Conservation (phyloP, 2,113 vertebrate species). For the Agapornis roseicollis region DNA sequence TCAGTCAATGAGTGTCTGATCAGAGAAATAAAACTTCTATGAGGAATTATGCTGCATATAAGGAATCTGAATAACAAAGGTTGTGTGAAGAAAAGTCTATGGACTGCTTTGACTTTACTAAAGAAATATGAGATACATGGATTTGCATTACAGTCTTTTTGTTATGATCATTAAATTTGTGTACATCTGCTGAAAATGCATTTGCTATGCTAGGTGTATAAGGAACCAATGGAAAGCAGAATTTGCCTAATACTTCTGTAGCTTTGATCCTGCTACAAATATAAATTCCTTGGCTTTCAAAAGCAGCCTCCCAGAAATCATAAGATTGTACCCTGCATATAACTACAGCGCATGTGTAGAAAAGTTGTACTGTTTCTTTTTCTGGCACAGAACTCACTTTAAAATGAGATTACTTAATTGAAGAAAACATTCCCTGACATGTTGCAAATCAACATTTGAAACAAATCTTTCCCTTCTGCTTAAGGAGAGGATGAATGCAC, state of each 20-base stretch:
- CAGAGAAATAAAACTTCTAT: background rate
- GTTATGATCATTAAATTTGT: conserved; percentile 5
- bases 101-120: background rate
- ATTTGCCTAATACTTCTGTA: conserved; percentile 26
- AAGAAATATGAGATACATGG: background rate
- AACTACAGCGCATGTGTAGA: background rate
- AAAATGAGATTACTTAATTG: conserved; percentile 75
- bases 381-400: conserved; percentile 60
- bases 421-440: conserved; percentile 74
- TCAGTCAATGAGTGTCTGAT: background rate
- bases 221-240: background rate
- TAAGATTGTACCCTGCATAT: background rate
- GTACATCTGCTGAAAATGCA: background rate
- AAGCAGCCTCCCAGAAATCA: conserved; percentile 55
- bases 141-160: background rate
- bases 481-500: conserved; percentile 47
- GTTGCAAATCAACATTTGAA: conserved; percentile 71
- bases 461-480: conserved; percentile 64
- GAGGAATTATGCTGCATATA: background rate
- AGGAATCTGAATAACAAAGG: background rate
- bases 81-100: background rate
- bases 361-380: conserved; percentile 70
- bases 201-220: background rate
- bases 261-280: conserved; percentile 55
- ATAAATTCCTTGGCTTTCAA: conserved; percentile 44